Evolutionary conservation across 1,140 invertebrate species (phyloP), one percentile per base, ranked within the genome.

Genomic region (Trissolcus basalis): DNA sequence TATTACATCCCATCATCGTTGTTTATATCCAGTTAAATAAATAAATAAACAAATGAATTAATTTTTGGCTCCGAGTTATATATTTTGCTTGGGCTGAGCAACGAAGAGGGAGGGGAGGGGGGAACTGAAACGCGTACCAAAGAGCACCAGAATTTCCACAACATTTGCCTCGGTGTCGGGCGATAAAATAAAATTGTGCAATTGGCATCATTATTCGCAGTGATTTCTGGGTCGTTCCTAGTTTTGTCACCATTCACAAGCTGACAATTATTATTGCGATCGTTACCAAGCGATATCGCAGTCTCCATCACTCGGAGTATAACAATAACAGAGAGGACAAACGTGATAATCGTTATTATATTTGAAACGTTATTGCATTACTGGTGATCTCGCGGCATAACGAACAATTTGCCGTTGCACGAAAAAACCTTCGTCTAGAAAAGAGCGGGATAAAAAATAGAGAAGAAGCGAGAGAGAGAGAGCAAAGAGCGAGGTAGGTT

Each of bases 401-500:
- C 70, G 65, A 78, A 78, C 70, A 78, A 78, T 78, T 78, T 78
- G 70, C 49, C 64, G 53, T 49, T n/a, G 60, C 60, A 64, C 60
- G 67, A 67, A 73, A 71, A 64, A 50, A 60, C 47, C 2, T 27
- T 27, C 61, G 59, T 54, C 48, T 56, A 55, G 61, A 49, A 76
- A 72, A 75, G 41, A 76, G 36, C 11, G 35, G 51, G 53, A 69
- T 35, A 64, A 56, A 73, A 69, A 60, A 64, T 48, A 12, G 45
- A 56, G 58, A 36, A 50, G 41, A 36, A 44, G 35, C 41, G 39
- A 55, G 50, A 19, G 51, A 58, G 59, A 63, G 35, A 41, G 50
- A 64, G 45, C 48, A 41, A 72, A 78, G n/a, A 84, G 81, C 78
- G 79, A 70, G 75, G 82, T 82, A 82, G 81, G 82, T 82, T 87